Evolutionary conservation across 2,113 vertebrate species (phyloP), one percentile per base, ranked within the genome.

Genomic region (Lethenteron camtschaticum): DNA sequence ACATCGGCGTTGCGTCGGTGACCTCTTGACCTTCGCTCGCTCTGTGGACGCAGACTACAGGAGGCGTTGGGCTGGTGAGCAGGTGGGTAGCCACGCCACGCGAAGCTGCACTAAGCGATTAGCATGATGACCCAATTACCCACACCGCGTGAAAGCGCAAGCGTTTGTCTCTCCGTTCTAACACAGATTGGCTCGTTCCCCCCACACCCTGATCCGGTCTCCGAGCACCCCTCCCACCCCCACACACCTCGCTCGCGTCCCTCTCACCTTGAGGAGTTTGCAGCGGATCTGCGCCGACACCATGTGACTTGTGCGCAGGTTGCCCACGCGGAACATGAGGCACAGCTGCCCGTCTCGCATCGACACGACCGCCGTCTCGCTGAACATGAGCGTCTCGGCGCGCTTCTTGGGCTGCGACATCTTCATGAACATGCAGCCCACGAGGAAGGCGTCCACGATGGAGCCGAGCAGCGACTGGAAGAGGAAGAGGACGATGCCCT

Each of bases 381-480:
- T 99, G 76, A 99, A 96, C 94, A 99, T 96, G 71, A 99, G 77
- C 1, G 94, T 96, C 83, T 99, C 94, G 0, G 92, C 94, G 78
- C 94, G 79, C 74, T 96, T 96, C 81, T 99, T 99, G 76, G 94
- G 94, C 78, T 99, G 94, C 20, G 94, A 99, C 94, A 99, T 99
- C 82, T 99, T 99, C 78, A 99, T 99, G 76, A 99, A 99, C 90
- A 99, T 96, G 80, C 94, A 97, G 76, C 94, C 94, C 72, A 97
- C 95, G 77, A 97, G 79, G 77, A 97, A 97, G 55, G 94, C 94
- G 57, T 97, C 94, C 73, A 97, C 94, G 68, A 97, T 94, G 76
- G 94, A 97, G 72, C 94, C 94, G 18, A 96, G 82, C 79, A 96
- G 94, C 74, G 94, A 97, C 81, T 97, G 94, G 79, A 97, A 94